Evolutionary conservation across 2,113 vertebrate species (phyloP).

Genomic region (Genyomyrus donnyi): DNA sequence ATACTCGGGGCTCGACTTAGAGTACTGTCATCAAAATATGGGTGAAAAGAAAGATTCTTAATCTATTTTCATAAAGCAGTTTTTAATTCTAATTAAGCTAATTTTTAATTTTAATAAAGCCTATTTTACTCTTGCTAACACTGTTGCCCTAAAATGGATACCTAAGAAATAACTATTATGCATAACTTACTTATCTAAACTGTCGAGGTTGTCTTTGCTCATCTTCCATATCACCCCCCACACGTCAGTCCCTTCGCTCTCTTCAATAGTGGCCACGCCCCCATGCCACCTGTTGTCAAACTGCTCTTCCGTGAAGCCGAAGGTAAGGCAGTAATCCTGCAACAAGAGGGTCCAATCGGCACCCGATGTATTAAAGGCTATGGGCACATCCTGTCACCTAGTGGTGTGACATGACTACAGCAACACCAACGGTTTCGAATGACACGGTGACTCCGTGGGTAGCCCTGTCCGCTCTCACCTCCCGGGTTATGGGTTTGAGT

Average conservation of each 20-base stretch:
- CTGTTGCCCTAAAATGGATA: background rate
- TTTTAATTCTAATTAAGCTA: background rate
- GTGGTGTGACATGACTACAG: background rate
- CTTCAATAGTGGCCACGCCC: conserved; percentile 75
- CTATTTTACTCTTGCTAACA: background rate
- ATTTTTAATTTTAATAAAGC: background rate
- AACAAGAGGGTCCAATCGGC: conserved; percentile 41
- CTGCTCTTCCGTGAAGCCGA: conserved; percentile 64
- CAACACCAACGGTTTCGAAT: background rate
- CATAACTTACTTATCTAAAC: conserved; percentile 68
- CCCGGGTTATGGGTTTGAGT: background rate
- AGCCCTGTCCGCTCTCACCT: background rate
- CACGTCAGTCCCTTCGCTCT: conserved; percentile 71
- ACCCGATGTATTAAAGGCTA: background rate
- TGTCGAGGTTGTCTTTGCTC: conserved; percentile 58
- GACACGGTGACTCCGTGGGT: background rate
- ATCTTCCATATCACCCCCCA: conserved; percentile 92
- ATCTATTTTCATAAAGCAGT: background rate
- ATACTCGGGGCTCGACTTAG: no score
- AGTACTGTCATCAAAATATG: background rate
- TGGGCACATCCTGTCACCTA: background rate
- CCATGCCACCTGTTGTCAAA: conserved; percentile 71
- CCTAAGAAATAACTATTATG: background rate
- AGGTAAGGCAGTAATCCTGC: conserved; percentile 76
- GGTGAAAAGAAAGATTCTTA: background rate